Evolutionary conservation across 1,140 invertebrate species (phyloP), one percentile per base, ranked within the genome.

Genomic region (Drosophila bipectinata): DNA sequence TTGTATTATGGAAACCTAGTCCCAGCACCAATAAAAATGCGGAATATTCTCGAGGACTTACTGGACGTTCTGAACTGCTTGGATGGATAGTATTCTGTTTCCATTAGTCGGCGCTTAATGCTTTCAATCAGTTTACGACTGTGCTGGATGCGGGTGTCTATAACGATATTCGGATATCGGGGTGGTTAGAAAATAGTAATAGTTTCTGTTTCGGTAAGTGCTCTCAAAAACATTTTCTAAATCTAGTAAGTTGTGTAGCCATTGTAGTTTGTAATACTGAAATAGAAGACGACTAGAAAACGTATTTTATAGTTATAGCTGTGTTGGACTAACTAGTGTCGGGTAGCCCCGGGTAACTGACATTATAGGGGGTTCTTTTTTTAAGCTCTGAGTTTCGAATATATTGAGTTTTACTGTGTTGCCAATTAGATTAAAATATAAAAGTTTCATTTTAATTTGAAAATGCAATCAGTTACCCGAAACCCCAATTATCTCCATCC

Each of bases 231-330:
- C 15, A 7, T 39, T 47, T 47, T 34, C 51, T 69, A 49, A 44
- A 21, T 28, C 51, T 69, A 68, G 18, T 49, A 52, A 54, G 9
- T 61, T 30, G 57, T 51, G 53, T 58, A 63, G 60, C 57, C 44
- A 51, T 55, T 67, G 32, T 55, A 49, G 60, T 76, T 24, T 47
- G 44, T 87, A 87, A 87, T 87, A 87, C 82, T 87, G 82, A 66
- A 87, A 88, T 53, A 83, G 60, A 83, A 88, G 57, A 85, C 74
- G 83, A 82, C 82, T 87, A 85, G 78, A 87, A 79, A 26, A 63
- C 55, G 26, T 52, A 14, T 32, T 10, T 10, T 32, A 14, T 8
- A 41, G 48, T 14, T 32, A 21, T 62, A 41, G 12, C 53, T 71
- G 32, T 67, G 67, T 56, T 48, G 37, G 41, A 48, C 45, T 69